Evolutionary conservation across 2,888 invertebrate genomes (phyloP), one percentile per base, ranked within the genome.

Genomic region (Chironomus riparius): DNA sequence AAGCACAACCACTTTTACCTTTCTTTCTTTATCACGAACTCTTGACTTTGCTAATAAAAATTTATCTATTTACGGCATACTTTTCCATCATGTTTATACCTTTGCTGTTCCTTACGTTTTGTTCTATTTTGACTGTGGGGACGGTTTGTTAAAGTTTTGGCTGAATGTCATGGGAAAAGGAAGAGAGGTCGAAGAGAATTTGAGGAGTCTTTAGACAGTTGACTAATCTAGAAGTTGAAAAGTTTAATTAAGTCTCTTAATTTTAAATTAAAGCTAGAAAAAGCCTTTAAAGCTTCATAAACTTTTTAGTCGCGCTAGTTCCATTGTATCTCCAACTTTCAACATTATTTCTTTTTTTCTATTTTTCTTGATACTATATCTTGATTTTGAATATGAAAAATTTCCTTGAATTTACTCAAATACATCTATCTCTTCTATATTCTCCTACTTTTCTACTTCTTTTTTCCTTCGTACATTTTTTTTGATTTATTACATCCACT

Each of bases 401-500:
- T 50, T 15, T 50, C 50, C 50, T 50, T 50, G 50, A 13, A n/a
- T 50, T 13, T 15, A n/a, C 15, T 13, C 50, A 50, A 50, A 50
- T 50, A 50, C 13, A 50, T 50, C n/a, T 50, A 15, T n/a, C 15
- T 13, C 50, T 15, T 50, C 15, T 15, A n/a, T 6, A 10, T 50
- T 50, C 50, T 50, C 15, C 50, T 50, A n/a, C 50, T 50, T 50
- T 15, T 50, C 13, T 50, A 50, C 50, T 50, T 50, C 50, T 22
- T 70, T 28, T 5, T 24, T 4, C 24, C 4, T 69, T 47, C 50
- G 50, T 48, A 18, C 70, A 22, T n/a, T 50, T 48, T n/a, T 69
- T 69, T 48, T 70, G 70, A 70, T 70, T 70, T 70, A 70, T 70
- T 70, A 70, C 70, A 70, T 70, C 70, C 70, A 70, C 70, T 70